A percentile compares a stretch with the other conserved stretches of the same genome.
Evolutionary conservation across 2,888 invertebrate genomes (phyloP).

Genomic region (Chesias legatella): DNA sequence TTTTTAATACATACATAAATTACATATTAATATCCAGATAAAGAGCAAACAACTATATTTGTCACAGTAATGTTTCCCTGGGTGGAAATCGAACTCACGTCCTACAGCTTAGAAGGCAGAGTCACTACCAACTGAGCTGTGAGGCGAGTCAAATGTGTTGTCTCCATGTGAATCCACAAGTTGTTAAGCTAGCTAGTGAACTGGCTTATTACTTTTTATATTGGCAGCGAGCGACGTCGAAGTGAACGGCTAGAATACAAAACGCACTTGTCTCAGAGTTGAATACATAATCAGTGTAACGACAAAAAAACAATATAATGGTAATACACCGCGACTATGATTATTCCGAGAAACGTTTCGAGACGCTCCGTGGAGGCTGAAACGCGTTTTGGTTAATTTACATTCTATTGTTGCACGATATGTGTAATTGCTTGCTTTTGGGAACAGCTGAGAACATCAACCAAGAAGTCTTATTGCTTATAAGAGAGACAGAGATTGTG

Average conservation of each 20-base stretch:
- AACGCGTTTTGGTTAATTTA: slow-evolving; percentile 25
- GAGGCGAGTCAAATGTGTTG: too few relatives aligned
- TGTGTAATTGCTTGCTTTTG: slow-evolving; percentile 26
- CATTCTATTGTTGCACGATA: slow-evolving; percentile 29
- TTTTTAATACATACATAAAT: too few relatives aligned
- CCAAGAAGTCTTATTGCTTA: too few relatives aligned
- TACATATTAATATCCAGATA: too few relatives aligned
- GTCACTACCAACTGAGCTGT: too few relatives aligned
- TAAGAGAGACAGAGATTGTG: too few relatives aligned
- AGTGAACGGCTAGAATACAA: slow-evolving; percentile 37
- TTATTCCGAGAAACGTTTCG: slow-evolving; percentile 24
- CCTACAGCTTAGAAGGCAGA: too few relatives aligned
- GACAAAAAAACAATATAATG: slow-evolving; percentile 17
- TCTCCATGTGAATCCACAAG: too few relatives aligned
- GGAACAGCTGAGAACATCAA: slow-evolving; percentile 10
- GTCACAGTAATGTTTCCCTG: too few relatives aligned
- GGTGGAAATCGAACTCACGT: too few relatives aligned
- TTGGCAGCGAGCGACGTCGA: slow-evolving; percentile 19
- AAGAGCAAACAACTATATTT: too few relatives aligned
- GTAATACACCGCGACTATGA: slow-evolving; percentile 16
- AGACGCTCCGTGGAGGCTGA: slow-evolving; percentile 22
- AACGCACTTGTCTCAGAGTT: slow-evolving; percentile 30
- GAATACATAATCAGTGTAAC: slow-evolving; percentile 35
- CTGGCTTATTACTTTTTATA: slow-evolving; percentile 1
- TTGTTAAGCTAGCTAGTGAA: background rate